phyloP scores from a whole-genome alignment of 2,113 vertebrate genomes.

The Camelus bactrianus region DNA sequence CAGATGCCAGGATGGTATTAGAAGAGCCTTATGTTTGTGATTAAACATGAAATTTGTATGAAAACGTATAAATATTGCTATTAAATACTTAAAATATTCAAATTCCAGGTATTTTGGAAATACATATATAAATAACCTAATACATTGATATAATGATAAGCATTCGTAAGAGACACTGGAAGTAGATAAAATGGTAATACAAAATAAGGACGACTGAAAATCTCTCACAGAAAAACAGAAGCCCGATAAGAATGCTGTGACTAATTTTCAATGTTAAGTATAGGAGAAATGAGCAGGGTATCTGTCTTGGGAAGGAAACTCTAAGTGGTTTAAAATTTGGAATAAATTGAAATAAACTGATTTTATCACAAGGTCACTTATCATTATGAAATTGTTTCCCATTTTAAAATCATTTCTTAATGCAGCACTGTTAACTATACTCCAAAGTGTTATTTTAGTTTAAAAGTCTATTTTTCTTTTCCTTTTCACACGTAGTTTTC shows the following conservation, averaged over 20 bases:
- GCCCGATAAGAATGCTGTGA: neutral
- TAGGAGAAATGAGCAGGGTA: neutral
- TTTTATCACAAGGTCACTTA: neutral
- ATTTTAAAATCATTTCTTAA: slow-evolving; percentile 5
- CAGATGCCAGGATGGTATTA: neutral
- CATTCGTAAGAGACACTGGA: neutral
- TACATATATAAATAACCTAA: neutral
- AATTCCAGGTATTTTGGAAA: neutral
- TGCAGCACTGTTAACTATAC: neutral
- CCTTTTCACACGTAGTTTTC: neutral
- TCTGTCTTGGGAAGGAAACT: neutral
- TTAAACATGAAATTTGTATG: slow-evolving; percentile 26
- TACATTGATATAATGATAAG: neutral
- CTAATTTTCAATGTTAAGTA: neutral
- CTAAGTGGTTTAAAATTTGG: neutral
- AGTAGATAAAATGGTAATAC: neutral
- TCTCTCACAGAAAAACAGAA: slow-evolving; percentile 2
- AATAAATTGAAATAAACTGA: neutral
- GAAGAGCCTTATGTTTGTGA: slow-evolving; percentile 5
- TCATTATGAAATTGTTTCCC: neutral
- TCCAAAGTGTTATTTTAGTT: slow-evolving; percentile 22
- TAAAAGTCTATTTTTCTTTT: slow-evolving; percentile 35
- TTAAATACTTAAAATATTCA: slow-evolving; percentile 10
- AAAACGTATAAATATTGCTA: neutral
- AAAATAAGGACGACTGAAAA: slow-evolving; percentile 25